These are phyloP conservation scores for Palythoa heliodiscus DNA, from an alignment of 92 coral and sea anemone species.

Conservation along the genomic window DNA sequence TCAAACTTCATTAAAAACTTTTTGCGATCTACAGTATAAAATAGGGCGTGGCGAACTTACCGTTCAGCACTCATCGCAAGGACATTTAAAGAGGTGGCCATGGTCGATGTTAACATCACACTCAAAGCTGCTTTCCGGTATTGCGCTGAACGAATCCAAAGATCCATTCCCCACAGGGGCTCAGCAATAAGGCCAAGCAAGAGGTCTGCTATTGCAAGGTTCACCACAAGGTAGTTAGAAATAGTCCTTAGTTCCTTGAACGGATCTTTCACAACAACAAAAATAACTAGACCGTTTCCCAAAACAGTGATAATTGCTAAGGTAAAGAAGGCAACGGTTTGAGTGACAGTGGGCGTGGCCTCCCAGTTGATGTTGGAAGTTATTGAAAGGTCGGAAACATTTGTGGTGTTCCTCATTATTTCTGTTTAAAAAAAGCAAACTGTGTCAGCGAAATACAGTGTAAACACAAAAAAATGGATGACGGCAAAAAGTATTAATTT, in stretches of 20 bases:
- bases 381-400: background rate
- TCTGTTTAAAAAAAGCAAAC: background rate
- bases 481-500: too few species aligned
- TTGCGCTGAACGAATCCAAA: constrained; percentile 7
- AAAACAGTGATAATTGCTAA: constrained; percentile 19
- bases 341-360: constrained; percentile 37
- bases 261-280: constrained; percentile 6
- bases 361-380: background rate
- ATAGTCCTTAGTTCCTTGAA: constrained; percentile 33
- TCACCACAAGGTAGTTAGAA: constrained; percentile 24
- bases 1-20: too few species aligned
- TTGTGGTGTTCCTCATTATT: constrained; percentile 8
- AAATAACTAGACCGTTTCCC: constrained; percentile 26
- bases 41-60: background rate
- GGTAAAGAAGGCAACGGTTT: background rate
- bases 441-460: too few species aligned
- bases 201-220: constrained; percentile 27
- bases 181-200: constrained; percentile 37
- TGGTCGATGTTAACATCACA: constrained; percentile 9
- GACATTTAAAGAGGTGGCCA: constrained; percentile 9
- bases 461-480: too few species aligned
- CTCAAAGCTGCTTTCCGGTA: background rate
- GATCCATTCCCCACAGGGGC: constrained; percentile 41
- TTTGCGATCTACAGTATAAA: too few species aligned
- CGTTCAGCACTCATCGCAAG: constrained; percentile 39